Conservation (phyloP, 2,797 vertebrate species). For the Rhinatrema bivittatum region DNA sequence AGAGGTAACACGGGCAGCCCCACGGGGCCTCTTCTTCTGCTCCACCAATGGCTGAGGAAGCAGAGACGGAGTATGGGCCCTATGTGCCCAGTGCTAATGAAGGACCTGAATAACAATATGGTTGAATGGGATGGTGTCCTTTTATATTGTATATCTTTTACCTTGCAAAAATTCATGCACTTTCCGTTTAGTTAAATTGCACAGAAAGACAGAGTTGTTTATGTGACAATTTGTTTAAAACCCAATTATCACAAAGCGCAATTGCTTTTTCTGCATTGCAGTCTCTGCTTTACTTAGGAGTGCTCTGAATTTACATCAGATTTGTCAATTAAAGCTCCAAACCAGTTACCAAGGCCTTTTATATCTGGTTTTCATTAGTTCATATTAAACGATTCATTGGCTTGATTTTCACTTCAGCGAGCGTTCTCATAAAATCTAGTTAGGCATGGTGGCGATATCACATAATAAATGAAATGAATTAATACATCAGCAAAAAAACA, state of each 20-base stretch:
- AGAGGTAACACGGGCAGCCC: too few relatives aligned
- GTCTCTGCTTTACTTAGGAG: constrained; percentile 33
- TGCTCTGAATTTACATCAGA: constrained; percentile 42
- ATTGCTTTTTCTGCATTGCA: constrained; percentile 35
- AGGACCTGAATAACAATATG: too few relatives aligned
- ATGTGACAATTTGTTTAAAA: constrained; percentile 39
- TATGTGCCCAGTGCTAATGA: too few relatives aligned
- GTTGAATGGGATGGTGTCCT: too few relatives aligned
- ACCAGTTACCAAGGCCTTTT: constrained; percentile 53
- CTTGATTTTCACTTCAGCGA: constrained; percentile 57
- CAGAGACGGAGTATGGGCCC: too few relatives aligned
- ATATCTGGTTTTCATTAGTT: constrained; percentile 63
- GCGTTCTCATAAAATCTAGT: constrained; percentile 50
- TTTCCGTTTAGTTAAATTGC: constrained; percentile 11
- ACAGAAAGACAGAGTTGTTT: constrained; percentile 20
- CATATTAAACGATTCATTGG: constrained; percentile 58
- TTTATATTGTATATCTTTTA: constrained; percentile 6
- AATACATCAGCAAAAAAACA: constrained; percentile 53
- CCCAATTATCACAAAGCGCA: constrained; percentile 33
- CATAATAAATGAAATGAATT: constrained; percentile 46
- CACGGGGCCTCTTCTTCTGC: too few relatives aligned
- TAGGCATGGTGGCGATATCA: constrained; percentile 44
- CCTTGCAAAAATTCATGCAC: constrained; percentile 5
- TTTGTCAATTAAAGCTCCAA: constrained; percentile 55
- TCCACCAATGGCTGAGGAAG: too few relatives aligned